Conservation (phyloP, 1,140 invertebrate genomes). For the Apis dorsata region DNA sequence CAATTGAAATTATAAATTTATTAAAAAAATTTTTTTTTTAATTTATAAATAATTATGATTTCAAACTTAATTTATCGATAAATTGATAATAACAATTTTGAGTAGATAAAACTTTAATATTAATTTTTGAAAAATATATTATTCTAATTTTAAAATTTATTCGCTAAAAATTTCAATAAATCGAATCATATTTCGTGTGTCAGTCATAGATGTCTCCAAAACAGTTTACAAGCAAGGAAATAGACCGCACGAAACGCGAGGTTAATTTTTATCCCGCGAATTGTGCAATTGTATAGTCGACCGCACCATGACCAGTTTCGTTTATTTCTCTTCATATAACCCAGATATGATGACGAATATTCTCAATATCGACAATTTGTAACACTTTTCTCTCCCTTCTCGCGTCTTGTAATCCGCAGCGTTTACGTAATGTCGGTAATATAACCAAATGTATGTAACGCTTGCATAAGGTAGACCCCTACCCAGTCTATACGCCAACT, state of each 20-base stretch:
- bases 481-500: constrained; percentile 57
- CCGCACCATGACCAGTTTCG: constrained; percentile 10
- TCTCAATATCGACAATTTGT: constrained; percentile 67
- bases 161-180: background rate
- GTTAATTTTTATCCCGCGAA: constrained; percentile 19
- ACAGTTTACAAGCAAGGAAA: background rate
- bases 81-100: background rate
- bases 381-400: constrained; percentile 69
- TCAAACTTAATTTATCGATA: background rate
- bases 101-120: background rate
- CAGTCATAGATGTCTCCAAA: background rate
- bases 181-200: background rate
- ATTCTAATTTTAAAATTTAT: background rate
- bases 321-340: constrained; percentile 41
- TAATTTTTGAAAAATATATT: background rate
- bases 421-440: constrained; percentile 76
- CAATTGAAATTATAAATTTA: too few species aligned
- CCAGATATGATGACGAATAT: constrained; percentile 23
- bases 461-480: constrained; percentile 74
- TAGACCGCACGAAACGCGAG: constrained; percentile 1
- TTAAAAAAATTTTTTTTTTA: too few species aligned
- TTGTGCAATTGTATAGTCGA: constrained; percentile 30
- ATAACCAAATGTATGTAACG: constrained; percentile 79
- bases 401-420: constrained; percentile 68
- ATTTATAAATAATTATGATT: too few species aligned